Percentiles rank a stretch among this genome's conserved stretches.
phyloP scores from a whole-genome alignment of 2,797 vertebrate species.

The Galagoides demidoff region DNA sequence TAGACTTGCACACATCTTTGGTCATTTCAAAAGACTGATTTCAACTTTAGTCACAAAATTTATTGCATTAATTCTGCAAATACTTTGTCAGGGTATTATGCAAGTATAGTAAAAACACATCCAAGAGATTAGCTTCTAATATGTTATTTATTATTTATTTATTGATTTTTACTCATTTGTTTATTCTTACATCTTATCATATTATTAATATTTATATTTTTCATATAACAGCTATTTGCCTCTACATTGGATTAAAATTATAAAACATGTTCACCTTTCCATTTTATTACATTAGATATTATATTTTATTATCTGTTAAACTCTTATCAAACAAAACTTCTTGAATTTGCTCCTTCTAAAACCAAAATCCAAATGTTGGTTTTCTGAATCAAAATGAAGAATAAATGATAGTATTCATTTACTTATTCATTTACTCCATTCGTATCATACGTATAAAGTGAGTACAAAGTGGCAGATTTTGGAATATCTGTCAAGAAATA shows the following conservation, averaged over 20 bases:
- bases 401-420: not conserved
- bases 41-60: not conserved
- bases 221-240: not conserved
- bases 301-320: slow-evolving; percentile 2
- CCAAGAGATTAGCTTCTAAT: not conserved
- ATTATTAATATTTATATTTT: slow-evolving; percentile 5
- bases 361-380: not conserved
- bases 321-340: not conserved
- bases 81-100: not conserved
- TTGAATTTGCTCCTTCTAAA: not conserved
- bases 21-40: not conserved
- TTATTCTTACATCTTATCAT: not conserved
- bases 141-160: not conserved
- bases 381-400: not conserved
- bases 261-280: not conserved
- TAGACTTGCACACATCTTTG: too few relatives aligned
- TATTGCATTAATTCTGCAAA: not conserved
- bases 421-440: not conserved
- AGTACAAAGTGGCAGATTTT: not conserved
- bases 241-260: not conserved
- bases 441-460: not conserved
- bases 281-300: not conserved
- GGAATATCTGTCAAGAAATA: not conserved
- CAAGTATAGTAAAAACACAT: not conserved
- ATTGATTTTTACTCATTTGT: not conserved